Base-by-base conservation (phyloP, 2,888 invertebrate genomes). In the Eulithis testata region DNA sequence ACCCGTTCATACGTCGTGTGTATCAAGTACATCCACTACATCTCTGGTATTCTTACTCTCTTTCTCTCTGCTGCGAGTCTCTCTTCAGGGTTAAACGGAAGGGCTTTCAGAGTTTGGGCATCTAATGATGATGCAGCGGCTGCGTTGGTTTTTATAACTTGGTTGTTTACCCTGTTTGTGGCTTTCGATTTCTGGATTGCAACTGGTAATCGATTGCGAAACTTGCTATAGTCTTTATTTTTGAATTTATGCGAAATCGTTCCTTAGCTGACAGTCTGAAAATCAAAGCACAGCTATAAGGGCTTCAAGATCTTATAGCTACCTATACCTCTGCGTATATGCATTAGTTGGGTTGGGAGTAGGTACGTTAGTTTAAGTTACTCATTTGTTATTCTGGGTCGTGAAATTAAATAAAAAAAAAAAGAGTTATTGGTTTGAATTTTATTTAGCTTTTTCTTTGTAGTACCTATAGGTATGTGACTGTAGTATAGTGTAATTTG, bases 141-240 rank as follows among this genome's bases (percentile, higher is more conserved):
- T 8, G 47, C 51, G 3, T 47, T 80, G 7, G 61, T 73, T 5
- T 54, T 57, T 14, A 45, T 72, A 2, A 77, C 75, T 3, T 78
- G 77, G 72, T 0, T 77, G 3, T 80, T 79, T 43, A 82, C 81
- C 11, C 11, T 81, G 11, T 58, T 78, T 4, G 79, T 84, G 0
- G 68, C 76, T 11, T 66, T 82, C 6, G 81, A 82, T 43, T 83
- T 83, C 66, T 81, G 76, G 76, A 65, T 82, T 11, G 12, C 68
- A 0, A 69, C 73, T 11, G 70, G 58, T 7, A 75, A 70, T 36
- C 78, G 73, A 63, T 60, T 76, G 11, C 60, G 64, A 36, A 70
- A 55, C 45, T 49, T 70, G 36, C 40, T 66, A 4, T 60, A 60
- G 50, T 44, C n/a, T 14, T 56, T 37, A 11, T 11, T 40, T 51